Evolutionary conservation across 2,888 invertebrate genomes (phyloP), one percentile per base, ranked within the genome.

Genomic region (Ichneumoninae sp.): DNA sequence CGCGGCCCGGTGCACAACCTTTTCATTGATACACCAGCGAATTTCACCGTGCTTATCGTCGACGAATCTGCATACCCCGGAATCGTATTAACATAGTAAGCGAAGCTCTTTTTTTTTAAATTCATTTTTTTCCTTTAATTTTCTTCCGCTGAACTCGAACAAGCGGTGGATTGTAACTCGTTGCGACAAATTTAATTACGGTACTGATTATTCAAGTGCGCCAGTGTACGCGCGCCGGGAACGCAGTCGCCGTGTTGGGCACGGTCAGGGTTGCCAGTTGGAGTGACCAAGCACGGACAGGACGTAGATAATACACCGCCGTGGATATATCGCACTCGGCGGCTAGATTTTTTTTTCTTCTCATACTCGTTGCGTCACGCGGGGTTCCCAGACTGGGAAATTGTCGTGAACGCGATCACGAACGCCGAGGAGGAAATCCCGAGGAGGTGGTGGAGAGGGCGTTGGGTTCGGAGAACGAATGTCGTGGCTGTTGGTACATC

Each of bases 401-500:
- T 79, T 66, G 54, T 79, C 79, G 79, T 72, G 78, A 72, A 44
- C 66, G 65, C 26, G 33, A 62, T 62, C 36, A 62, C 30, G 65
- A 75, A 22, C 13, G 7, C 19, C 57, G 30, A 47, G 68, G 68
- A 77, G 77, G 68, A 57, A 68, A 76, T 33, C 52, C 16, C 16
- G 10, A 19, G 1, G 40, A 22, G 7, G 44, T 19, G 69, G 54
- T 26, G 60, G 72, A 52, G 30, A 26, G 22, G 13, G 60, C 40
- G 68, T 62, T 26, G 22, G 57, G 50, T 60, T 70, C 66, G 26
- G n/a, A 50, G 52, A 66, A 33, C 60, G 80, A 52, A 62, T 50
- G 57, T 69, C 68, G 74, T 33, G 70, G 74, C 22, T 66, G 76
- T 76, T 66, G 57, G 80, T 68, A 57, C 52, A 84, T 81, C 84